Percentiles rank a stretch among this genome's conserved stretches.
phyloP scores from a whole-genome alignment of 2,797 vertebrate genomes.

The Scolopax rusticola region DNA sequence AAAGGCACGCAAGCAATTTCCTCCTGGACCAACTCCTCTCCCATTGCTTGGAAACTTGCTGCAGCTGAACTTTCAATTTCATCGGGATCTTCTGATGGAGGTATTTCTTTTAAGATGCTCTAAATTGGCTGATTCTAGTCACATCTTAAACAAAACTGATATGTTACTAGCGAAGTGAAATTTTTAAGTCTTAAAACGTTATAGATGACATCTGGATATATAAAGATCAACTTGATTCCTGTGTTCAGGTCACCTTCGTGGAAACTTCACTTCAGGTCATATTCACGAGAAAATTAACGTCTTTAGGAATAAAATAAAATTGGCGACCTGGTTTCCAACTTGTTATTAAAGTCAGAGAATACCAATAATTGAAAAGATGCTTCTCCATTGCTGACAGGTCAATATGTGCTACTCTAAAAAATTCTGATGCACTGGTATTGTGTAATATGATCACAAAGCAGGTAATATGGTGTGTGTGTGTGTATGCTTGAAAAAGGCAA shows the following conservation, averaged over 20 bases:
- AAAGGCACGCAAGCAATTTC: slow-evolving; percentile 36
- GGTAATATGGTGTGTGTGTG: rapidly evolving
- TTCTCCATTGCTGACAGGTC: neutral
- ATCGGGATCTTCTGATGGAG: slow-evolving; percentile 61
- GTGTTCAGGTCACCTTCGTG: neutral
- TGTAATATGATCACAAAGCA: neutral
- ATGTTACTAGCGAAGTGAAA: neutral
- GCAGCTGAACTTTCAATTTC: slow-evolving; percentile 66
- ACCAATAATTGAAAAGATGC: neutral
- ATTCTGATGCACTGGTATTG: neutral
- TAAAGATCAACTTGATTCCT: neutral
- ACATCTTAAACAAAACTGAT: neutral
- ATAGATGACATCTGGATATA: neutral
- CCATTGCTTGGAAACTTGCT: slow-evolving; percentile 70
- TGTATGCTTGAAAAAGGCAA: neutral
- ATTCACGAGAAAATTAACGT: neutral
- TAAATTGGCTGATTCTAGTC: neutral
- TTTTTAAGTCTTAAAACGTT: neutral
- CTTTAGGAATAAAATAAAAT: neutral
- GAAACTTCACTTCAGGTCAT: neutral
- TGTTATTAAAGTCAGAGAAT: neutral
- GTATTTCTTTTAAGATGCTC: slow-evolving; percentile 26
- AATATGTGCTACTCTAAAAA: neutral
- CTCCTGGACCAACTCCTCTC: slow-evolving; percentile 67
- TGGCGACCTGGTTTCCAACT: neutral